Evolutionary conservation across 2,113 vertebrate genomes (phyloP), one percentile per base, ranked within the genome.

Genomic region (Xerus inauris): DNA sequence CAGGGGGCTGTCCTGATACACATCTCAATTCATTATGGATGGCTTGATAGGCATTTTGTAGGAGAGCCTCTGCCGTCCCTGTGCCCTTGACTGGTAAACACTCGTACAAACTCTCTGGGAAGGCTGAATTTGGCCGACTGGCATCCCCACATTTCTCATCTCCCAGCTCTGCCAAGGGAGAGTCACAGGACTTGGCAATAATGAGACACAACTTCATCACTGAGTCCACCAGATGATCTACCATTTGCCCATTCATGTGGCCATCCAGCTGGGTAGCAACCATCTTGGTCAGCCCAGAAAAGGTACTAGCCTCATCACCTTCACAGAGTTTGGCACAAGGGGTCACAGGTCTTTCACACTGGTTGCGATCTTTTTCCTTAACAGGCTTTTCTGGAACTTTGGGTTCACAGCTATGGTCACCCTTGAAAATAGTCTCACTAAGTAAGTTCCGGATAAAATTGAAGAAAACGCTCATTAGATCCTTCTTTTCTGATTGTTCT

Each of bases 201-300:
- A 95, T 95, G 94, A 98, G 96, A 90, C 98, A 98, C 54, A 98
- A 3, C 89, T 98, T 98, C 97, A 98, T 97, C 75, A 98, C 98
- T 0, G 96, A 98, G 57, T 98, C 98, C 69, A 97, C 94, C 65
- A 98, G 85, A 13, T 97, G 94, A 17, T 98, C 97, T 57, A 97
- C 12, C 94, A 98, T 96, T 30, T 97, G 85, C 30, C 91, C 16
- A 32, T 96, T 96, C 88, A 97, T 54, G 24, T 71, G 42, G 75
- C 94, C 64, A 17, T 97, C 35, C 0, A 92, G 73, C 57, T 96
- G 94, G 93, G 85, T 84, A 62, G 92, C 38, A 49, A 98, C 94
- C 64, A 96, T 94, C 96, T 97, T 92, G 87, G 97, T 97, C 62
- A 97, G 71, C 69, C 97, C 96, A 28, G 94, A 77, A 45, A 97